These are phyloP conservation scores for Diadegma fenestrale DNA, from an alignment of 2,888 invertebrate species.

Conservation along the genomic window DNA sequence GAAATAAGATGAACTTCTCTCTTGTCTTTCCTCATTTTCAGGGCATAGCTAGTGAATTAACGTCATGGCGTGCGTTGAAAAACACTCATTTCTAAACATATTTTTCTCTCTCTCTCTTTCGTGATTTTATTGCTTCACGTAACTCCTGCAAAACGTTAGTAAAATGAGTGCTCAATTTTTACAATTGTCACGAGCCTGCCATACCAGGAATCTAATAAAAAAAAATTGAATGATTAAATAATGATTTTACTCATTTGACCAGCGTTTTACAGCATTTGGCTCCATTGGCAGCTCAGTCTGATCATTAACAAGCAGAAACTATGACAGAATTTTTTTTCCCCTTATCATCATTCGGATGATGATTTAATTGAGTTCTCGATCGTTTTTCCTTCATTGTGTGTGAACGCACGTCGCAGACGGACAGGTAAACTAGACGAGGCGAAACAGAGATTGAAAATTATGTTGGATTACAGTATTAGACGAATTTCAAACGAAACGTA, in stretches of 20 bases:
- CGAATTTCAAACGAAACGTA: neutral
- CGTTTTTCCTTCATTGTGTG: neutral
- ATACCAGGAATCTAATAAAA: too few species aligned
- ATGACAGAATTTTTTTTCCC: too few species aligned
- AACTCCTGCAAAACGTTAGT: too few species aligned
- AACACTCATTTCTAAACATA: conserved; percentile 26
- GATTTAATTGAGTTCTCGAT: neutral
- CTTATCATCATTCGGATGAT: too few species aligned
- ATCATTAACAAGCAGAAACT: too few species aligned
- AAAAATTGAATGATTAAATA: too few species aligned
- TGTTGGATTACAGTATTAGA: neutral
- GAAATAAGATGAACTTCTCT: neutral
- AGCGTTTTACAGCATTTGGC: too few species aligned
- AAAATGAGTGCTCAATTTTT: too few species aligned
- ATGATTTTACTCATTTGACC: too few species aligned
- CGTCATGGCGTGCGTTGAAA: conserved; percentile 33
- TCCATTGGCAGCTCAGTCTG: too few species aligned
- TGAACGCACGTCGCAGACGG: neutral
- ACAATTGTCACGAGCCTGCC: too few species aligned
- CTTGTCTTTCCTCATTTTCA: conserved; percentile 53
- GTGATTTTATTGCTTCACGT: too few species aligned
- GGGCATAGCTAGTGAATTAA: conserved; percentile 32
- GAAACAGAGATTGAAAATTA: conserved; percentile 17
- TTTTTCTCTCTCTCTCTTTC: conserved; percentile 16
- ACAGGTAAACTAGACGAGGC: neutral